phyloP scores from a whole-genome alignment of 2,797 vertebrate species.

The Fistularia tabacaria region DNA sequence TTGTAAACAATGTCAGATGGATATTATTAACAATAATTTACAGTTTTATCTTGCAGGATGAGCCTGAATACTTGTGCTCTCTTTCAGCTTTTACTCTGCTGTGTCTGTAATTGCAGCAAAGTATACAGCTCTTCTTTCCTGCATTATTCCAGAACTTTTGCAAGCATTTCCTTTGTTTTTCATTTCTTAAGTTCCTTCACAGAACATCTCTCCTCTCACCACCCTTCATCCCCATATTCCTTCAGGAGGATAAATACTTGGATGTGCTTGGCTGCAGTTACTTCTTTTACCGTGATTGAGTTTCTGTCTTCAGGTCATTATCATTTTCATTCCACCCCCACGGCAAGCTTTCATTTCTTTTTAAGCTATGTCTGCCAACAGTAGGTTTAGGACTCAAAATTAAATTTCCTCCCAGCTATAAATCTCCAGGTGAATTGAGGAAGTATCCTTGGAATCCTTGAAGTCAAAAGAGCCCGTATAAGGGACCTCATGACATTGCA shows the following conservation, averaged over 20 bases:
- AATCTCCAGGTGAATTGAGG: conserved; percentile 25
- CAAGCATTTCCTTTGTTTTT: not conserved
- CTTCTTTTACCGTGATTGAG: conserved; percentile 28
- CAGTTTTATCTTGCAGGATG: conserved; percentile 11
- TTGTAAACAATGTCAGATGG: conserved; percentile 31
- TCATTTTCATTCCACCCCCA: conserved; percentile 36
- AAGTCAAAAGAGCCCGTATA: conserved; percentile 24
- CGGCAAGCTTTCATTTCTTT: conserved; percentile 40
- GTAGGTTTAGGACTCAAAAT: conserved; percentile 52
- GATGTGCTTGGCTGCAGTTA: conserved; percentile 14
- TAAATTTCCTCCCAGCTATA: conserved; percentile 43
- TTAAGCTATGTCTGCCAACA: conserved; percentile 43
- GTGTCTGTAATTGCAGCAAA: not conserved
- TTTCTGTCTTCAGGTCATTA: conserved; percentile 41
- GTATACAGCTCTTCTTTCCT: not conserved
- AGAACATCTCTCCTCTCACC: conserved; percentile 1
- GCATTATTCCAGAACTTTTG: not conserved
- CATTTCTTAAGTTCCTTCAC: not conserved
- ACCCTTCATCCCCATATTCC: not conserved
- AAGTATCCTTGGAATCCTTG: conserved; percentile 5
- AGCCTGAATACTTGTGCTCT: conserved; percentile 9
- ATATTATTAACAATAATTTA: conserved; percentile 18
- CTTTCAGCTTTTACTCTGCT: not conserved
- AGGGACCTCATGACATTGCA: too few species aligned
- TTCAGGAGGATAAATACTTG: conserved; percentile 17